These are phyloP conservation scores for Diaperis boleti DNA, from an alignment of 2,888 invertebrate species.

Conservation along the genomic window DNA sequence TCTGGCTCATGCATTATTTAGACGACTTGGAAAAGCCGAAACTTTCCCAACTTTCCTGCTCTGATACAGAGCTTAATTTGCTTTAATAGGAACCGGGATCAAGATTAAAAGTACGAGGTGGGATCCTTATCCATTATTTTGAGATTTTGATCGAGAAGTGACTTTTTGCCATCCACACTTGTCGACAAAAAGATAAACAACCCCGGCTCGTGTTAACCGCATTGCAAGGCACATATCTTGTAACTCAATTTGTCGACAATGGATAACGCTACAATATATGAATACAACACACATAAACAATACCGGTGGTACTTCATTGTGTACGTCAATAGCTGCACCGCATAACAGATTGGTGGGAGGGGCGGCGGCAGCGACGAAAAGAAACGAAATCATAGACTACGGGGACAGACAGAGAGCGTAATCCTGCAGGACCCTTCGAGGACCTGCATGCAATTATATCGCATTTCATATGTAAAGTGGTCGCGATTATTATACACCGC, in stretches of 20 bases:
- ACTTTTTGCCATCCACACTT: no score
- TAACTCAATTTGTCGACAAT: slow-evolving; percentile 36
- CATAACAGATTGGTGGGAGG: slow-evolving; percentile 42
- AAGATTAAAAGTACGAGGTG: slow-evolving; percentile 42
- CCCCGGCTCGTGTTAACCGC: background rate
- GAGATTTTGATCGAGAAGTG: no score
- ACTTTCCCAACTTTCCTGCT: slow-evolving; percentile 42
- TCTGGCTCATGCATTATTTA: slow-evolving; percentile 43
- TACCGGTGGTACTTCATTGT: slow-evolving; percentile 35
- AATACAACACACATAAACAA: slow-evolving; percentile 38
- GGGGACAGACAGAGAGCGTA: background rate
- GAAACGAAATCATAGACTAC: slow-evolving; percentile 36
- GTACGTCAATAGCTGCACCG: slow-evolving; percentile 41
- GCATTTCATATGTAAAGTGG: slow-evolving; percentile 50
- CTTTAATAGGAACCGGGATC: slow-evolving; percentile 39
- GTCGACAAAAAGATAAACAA: background rate
- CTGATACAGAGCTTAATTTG: slow-evolving; percentile 44
- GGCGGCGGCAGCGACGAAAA: slow-evolving; percentile 32
- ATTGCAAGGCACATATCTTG: slow-evolving; percentile 31
- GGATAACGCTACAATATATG: slow-evolving; percentile 33
- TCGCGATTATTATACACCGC: slow-evolving; percentile 42
- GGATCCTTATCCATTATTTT: no score
- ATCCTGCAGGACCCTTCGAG: slow-evolving; percentile 28
- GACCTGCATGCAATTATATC: slow-evolving; percentile 45
- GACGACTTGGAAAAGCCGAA: slow-evolving; percentile 37